Percentiles rank a stretch among this genome's conserved stretches.
Conservation (phyloP, 2,888 invertebrate genomes). For the Megastigmus dorsalis region DNA sequence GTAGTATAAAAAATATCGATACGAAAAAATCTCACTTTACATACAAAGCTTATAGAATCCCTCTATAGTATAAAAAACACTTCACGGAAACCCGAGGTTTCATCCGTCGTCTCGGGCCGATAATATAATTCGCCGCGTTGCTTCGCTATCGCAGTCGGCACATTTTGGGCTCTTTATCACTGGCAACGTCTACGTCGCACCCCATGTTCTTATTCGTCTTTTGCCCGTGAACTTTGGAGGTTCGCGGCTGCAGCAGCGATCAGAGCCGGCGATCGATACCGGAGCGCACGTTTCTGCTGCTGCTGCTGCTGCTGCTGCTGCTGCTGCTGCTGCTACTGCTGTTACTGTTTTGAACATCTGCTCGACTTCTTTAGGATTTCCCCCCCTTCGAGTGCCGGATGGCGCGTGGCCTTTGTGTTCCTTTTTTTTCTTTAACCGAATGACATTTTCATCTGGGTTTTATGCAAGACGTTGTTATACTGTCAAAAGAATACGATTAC, state of each 20-base stretch:
- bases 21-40: neutral
- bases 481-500: too few species aligned
- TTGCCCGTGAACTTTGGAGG: slow-evolving; percentile 25
- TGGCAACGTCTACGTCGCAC: slow-evolving; percentile 59
- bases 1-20: neutral
- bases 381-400: slow-evolving; percentile 17
- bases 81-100: neutral
- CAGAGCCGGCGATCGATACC: slow-evolving; percentile 40
- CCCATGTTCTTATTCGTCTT: slow-evolving; percentile 54
- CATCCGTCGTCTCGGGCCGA: neutral
- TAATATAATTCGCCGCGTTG: neutral
- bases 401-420: slow-evolving; percentile 9
- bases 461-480: too few species aligned
- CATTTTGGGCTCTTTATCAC: neutral
- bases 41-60: neutral
- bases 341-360: slow-evolving; percentile 40
- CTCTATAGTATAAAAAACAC: neutral
- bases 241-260: slow-evolving; percentile 37
- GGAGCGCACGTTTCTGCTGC: neutral
- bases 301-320: slow-evolving; percentile 19
- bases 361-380: slow-evolving; percentile 32
- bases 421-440: slow-evolving; percentile 7
- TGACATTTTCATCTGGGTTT: slow-evolving; percentile 19
- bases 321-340: slow-evolving; percentile 5
- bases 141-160: neutral